Conservation (phyloP, 2,113 vertebrate genomes). For the Rhinopomastus cyanomelas region DNA sequence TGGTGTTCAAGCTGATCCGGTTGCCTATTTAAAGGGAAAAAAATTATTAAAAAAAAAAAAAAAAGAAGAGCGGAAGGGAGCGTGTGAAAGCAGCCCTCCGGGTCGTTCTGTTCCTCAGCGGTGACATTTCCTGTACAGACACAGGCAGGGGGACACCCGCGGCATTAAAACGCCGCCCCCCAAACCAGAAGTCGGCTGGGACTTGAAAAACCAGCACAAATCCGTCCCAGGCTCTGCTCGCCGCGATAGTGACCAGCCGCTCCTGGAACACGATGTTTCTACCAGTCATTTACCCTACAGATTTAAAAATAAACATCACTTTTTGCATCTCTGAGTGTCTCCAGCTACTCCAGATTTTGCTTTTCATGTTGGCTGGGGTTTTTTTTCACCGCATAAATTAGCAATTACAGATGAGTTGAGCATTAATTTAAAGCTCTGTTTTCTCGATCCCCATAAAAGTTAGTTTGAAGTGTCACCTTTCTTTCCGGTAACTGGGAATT, state of each 20-base stretch:
- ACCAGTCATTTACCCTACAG: not conserved
- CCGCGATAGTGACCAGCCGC: not conserved
- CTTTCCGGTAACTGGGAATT: conserved; percentile 50
- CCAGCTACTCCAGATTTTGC: not conserved
- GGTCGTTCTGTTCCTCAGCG: not conserved
- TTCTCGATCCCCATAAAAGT: conserved; percentile 54
- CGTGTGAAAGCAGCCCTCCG: conserved; percentile 32
- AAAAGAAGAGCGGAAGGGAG: not conserved
- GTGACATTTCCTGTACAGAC: conserved; percentile 52
- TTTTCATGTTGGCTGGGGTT: not conserved
- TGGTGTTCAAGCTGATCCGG: not conserved
- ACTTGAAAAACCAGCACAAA: not conserved
- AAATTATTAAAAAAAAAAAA: too few relatives aligned
- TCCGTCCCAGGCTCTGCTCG: not conserved
- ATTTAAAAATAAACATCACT: not conserved
- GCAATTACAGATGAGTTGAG: not conserved
- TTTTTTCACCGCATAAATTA: not conserved
- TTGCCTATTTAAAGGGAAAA: not conserved
- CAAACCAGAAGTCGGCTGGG: not conserved
- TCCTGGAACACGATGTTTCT: not conserved
- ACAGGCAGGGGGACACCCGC: not conserved
- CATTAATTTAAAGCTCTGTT: conserved; percentile 51
- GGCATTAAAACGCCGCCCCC: not conserved
- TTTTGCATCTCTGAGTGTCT: not conserved
- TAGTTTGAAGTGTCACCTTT: conserved; percentile 63